Percentiles rank a stretch among this genome's conserved stretches.
Evolutionary conservation across 2,888 invertebrate species (phyloP).

Genomic region (Acanthosepion esculentum): DNA sequence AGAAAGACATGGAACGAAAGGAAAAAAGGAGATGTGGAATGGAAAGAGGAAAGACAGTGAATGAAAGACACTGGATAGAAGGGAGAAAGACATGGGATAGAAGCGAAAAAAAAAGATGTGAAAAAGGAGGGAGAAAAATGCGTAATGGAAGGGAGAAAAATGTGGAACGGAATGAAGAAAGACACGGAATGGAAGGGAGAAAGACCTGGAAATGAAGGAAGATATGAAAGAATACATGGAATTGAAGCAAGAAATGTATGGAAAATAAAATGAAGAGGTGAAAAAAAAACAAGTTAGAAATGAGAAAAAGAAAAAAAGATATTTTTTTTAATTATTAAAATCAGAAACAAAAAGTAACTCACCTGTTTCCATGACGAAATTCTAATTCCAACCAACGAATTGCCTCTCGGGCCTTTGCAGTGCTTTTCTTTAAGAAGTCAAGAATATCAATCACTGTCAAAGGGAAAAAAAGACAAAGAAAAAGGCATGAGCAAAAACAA

Average conservation of each 20-base stretch:
- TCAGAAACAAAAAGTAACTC: constrained; percentile 64
- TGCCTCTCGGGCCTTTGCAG: constrained; percentile 88
- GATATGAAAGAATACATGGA: no score
- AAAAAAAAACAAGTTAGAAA: neutral
- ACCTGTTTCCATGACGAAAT: constrained; percentile 89
- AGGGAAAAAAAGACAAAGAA: constrained; percentile 39
- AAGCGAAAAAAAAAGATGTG: neutral
- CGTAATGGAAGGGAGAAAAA: neutral
- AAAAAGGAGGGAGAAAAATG: neutral
- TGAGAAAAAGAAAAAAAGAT: neutral
- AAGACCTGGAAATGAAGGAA: neutral
- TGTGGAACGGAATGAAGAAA: neutral
- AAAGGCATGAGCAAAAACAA: neutral
- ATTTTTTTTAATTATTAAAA: neutral
- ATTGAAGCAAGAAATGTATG: neutral
- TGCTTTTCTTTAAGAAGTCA: constrained; percentile 90
- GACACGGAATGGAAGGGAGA: neutral
- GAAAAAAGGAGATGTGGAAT: no score
- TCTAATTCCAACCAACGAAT: constrained; percentile 94
- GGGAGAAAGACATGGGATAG: no score
- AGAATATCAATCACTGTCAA: constrained; percentile 87
- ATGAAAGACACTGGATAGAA: no score
- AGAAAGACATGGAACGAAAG: neutral
- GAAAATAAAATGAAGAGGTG: neutral
- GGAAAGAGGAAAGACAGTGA: no score